These are phyloP conservation scores for Caenorhabditis doughertyi DNA, from an alignment of 2,888 invertebrate genomes.

Conservation along the genomic window DNA sequence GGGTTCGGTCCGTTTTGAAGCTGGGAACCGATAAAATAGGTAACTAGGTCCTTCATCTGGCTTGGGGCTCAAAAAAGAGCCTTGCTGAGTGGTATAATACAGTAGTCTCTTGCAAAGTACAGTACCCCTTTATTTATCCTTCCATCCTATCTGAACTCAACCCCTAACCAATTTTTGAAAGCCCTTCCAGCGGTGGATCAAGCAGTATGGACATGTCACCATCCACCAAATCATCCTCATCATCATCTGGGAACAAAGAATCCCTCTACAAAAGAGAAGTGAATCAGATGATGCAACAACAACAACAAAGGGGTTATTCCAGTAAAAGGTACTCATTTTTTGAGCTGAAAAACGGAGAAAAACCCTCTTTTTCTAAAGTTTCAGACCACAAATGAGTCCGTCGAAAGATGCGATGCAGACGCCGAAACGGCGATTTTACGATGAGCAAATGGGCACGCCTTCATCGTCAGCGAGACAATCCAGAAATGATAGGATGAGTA, in stretches of 20 bases:
- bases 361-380: not conserved
- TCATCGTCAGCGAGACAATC: conserved; percentile 25
- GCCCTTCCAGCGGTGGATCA: not conserved
- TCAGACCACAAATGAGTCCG: conserved; percentile 24
- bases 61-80: too few species aligned
- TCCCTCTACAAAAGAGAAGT: conserved; percentile 11
- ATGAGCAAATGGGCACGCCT: not conserved
- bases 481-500: conserved; percentile 30
- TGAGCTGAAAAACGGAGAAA: not conserved
- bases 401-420: conserved; percentile 3
- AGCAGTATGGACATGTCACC: not conserved
- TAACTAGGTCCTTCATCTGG: too few species aligned
- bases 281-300: conserved; percentile 19
- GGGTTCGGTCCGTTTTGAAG: too few species aligned
- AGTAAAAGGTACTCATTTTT: conserved; percentile 1
- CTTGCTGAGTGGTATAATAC: too few species aligned
- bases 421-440: conserved; percentile 23
- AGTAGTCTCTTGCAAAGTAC: too few species aligned
- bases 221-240: not conserved
- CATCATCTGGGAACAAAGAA: not conserved
- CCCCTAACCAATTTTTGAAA: not conserved
- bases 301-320: not conserved
- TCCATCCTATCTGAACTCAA: too few species aligned
- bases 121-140: too few species aligned
- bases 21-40: too few species aligned